These are phyloP conservation scores for Diarsia rubi DNA, from an alignment of 2,888 invertebrate species.

Conservation along the genomic window DNA sequence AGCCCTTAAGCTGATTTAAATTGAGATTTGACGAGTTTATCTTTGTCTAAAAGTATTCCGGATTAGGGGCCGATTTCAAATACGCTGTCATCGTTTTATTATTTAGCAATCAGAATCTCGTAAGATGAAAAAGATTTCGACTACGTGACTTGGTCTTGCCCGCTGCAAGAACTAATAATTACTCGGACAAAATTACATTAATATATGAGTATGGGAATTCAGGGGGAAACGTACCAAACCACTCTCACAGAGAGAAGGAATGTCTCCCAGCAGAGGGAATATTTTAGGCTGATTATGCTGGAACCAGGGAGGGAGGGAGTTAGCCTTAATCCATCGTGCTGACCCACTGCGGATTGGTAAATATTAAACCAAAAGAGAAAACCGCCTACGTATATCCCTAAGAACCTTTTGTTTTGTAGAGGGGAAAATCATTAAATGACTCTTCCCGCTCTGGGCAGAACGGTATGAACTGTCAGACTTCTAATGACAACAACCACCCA, in stretches of 20 bases:
- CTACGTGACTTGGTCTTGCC: too few species aligned
- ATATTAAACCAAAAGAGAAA: background rate
- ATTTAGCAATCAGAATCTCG: background rate
- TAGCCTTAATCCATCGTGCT: background rate
- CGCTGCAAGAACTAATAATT: too few species aligned
- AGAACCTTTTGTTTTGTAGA: too few species aligned
- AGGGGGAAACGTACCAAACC: background rate
- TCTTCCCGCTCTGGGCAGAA: too few species aligned
- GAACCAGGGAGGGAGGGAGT: background rate
- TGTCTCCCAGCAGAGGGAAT: background rate
- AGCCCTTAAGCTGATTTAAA: conserved; percentile 33
- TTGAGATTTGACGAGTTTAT: background rate
- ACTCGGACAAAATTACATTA: background rate
- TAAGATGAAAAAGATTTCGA: background rate
- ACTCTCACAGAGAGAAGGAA: background rate
- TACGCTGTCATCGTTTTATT: background rate
- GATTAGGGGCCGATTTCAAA: background rate
- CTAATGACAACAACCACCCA: too few species aligned
- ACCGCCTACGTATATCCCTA: background rate
- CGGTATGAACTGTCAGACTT: too few species aligned
- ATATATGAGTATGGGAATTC: background rate
- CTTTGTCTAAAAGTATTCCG: background rate
- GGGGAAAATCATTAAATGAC: too few species aligned
- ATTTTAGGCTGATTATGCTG: background rate
- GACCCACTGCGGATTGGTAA: background rate